These are phyloP conservation scores for Apamea sordens DNA, from an alignment of 2,888 invertebrate species.

Conservation along the genomic window DNA sequence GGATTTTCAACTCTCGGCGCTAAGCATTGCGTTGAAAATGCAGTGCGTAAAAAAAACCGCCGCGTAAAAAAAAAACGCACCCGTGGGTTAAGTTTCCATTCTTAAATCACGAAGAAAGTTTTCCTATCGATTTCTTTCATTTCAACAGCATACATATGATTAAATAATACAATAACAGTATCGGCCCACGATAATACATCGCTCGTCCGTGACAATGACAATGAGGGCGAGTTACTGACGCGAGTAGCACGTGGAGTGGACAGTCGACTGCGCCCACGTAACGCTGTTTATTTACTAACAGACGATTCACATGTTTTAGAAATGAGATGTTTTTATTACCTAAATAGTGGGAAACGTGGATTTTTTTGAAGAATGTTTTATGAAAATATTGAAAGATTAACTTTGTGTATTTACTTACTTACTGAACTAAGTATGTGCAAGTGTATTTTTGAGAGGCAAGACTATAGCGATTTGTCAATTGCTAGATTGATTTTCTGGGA, in stretches of 20 bases:
- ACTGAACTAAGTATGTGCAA: background rate
- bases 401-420: background rate
- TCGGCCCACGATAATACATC: slow-evolving; percentile 30
- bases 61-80: background rate
- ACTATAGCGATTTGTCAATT: too few species aligned
- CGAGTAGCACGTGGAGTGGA: slow-evolving; percentile 49
- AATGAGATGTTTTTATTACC: slow-evolving; percentile 14
- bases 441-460: background rate
- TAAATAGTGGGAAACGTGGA: background rate
- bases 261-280: slow-evolving; percentile 44
- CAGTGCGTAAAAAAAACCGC: background rate
- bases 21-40: background rate
- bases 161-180: slow-evolving; percentile 28
- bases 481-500: too few species aligned
- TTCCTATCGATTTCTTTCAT: background rate
- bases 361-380: background rate
- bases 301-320: slow-evolving; percentile 23
- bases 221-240: slow-evolving; percentile 53
- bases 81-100: background rate
- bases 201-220: slow-evolving; percentile 55
- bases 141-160: slow-evolving; percentile 24
- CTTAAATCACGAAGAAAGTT: background rate
- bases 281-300: slow-evolving; percentile 54
- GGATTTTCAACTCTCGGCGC: background rate
- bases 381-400: background rate